phyloP scores from a whole-genome alignment of 2,113 vertebrate genomes.

The Dascyllus trimaculatus region DNA sequence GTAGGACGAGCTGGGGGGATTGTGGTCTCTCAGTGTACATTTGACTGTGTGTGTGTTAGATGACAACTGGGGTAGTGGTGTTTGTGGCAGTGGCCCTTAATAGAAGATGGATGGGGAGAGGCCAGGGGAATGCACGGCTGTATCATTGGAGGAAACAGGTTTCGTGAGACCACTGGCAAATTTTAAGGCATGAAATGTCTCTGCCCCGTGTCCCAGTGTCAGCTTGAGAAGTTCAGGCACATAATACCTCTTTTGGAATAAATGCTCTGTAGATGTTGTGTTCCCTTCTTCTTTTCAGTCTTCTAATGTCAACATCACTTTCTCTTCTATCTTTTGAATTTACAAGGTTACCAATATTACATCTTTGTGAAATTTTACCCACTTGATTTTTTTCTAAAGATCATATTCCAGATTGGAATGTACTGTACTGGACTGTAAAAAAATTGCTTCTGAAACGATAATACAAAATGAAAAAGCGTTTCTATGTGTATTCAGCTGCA shows the following conservation, averaged over 20 bases:
- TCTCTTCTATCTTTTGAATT: not conserved
- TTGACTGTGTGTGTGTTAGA: slow-evolving; percentile 46
- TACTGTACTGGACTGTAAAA: too few species aligned
- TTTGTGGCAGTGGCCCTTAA: slow-evolving; percentile 53
- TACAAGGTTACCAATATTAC: not conserved
- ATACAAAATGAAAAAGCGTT: not conserved
- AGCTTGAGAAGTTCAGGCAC: not conserved
- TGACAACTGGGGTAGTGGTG: slow-evolving; percentile 50
- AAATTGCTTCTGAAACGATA: not conserved
- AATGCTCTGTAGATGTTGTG: not conserved
- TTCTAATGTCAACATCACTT: not conserved
- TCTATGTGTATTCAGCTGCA: not conserved
- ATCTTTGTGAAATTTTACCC: too few species aligned
- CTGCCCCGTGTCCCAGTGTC: not conserved
- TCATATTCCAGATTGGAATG: not conserved
- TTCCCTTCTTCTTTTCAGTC: not conserved
- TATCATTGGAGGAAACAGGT: slow-evolving; percentile 61
- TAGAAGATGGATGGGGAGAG: slow-evolving; percentile 49
- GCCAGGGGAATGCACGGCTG: slow-evolving; percentile 30
- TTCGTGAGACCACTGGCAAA: slow-evolving; percentile 52
- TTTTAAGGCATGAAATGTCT: slow-evolving; percentile 56
- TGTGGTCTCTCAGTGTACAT: slow-evolving; percentile 52
- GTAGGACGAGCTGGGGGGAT: slow-evolving; percentile 50
- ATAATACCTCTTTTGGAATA: slow-evolving; percentile 8
- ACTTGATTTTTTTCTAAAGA: slow-evolving; percentile 2